These are phyloP conservation scores for Bombyx mandarina DNA, from an alignment of 1,140 invertebrate species.

Conservation along the genomic window DNA sequence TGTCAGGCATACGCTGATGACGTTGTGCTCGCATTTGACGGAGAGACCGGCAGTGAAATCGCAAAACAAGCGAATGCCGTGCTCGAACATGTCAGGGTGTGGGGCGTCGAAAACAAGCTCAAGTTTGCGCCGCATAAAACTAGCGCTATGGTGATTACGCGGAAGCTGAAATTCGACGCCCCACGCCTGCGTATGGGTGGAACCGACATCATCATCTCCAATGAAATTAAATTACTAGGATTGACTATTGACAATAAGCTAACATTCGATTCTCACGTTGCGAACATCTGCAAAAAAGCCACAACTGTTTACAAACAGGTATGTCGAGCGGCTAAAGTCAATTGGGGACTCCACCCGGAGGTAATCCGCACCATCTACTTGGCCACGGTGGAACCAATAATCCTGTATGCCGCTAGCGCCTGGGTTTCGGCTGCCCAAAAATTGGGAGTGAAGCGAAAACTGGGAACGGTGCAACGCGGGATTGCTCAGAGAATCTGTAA, in stretches of 20 bases:
- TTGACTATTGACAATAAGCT: not conserved
- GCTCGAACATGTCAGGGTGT: not conserved
- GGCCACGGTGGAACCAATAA: not conserved
- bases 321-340: not conserved
- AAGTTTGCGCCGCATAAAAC: not conserved
- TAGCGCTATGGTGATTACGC: not conserved
- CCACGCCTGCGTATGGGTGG: not conserved
- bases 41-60: not conserved
- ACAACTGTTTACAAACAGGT: not conserved
- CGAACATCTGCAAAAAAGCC: not conserved
- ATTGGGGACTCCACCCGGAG: not conserved
- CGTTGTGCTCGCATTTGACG: not conserved
- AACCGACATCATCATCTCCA: not conserved
- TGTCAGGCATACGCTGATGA: conserved; percentile 1
- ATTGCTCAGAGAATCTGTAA: conserved; percentile 18
- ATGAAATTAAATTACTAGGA: not conserved
- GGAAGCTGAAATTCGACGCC: not conserved
- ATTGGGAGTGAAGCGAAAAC: not conserved
- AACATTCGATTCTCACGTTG: not conserved
- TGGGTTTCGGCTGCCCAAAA: not conserved
- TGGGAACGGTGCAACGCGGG: not conserved
- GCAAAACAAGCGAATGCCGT: not conserved
- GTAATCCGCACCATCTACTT: not conserved
- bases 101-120: not conserved
- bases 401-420: not conserved